Conservation (phyloP, 2,888 invertebrate species). For the Agonopterix subpropinquella region DNA sequence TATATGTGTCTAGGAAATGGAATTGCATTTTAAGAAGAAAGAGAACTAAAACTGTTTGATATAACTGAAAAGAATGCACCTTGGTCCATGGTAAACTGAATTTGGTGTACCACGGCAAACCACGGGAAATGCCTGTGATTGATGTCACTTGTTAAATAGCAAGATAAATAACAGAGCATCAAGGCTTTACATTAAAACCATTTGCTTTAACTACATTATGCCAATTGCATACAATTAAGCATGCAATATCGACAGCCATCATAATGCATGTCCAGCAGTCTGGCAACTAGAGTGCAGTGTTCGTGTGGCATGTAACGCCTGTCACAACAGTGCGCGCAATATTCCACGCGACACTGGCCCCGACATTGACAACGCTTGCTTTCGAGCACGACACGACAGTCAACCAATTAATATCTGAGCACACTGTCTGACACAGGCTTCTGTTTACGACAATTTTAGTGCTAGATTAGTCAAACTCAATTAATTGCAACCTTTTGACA, state of each 20-base stretch:
- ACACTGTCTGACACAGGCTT: conserved; percentile 11
- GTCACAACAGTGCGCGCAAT: conserved; percentile 19
- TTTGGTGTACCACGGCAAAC: too few species aligned
- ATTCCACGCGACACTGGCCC: conserved; percentile 18
- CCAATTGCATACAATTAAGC: neutral
- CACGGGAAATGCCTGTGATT: too few species aligned
- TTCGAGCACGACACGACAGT: neutral
- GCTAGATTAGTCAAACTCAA: neutral
- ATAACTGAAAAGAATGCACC: too few species aligned
- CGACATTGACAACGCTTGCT: conserved; percentile 24
- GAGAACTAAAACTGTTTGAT: too few species aligned
- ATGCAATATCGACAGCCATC: neutral
- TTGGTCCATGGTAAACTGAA: too few species aligned
- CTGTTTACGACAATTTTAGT: neutral
- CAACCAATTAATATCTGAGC: conserved; percentile 17
- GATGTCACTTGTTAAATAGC: too few species aligned
- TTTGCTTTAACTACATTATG: neutral
- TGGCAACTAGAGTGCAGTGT: neutral
- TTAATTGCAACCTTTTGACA: too few species aligned
- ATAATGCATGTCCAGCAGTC: neutral
- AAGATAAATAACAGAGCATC: neutral
- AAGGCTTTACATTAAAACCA: neutral
- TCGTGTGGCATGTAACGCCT: conserved; percentile 12
- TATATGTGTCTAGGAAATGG: too few species aligned
- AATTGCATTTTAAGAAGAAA: too few species aligned